A percentile compares a stretch with the other conserved stretches of the same genome.
phyloP scores from a whole-genome alignment of 2,888 invertebrate species.

The Microctonus hyperodae region DNA sequence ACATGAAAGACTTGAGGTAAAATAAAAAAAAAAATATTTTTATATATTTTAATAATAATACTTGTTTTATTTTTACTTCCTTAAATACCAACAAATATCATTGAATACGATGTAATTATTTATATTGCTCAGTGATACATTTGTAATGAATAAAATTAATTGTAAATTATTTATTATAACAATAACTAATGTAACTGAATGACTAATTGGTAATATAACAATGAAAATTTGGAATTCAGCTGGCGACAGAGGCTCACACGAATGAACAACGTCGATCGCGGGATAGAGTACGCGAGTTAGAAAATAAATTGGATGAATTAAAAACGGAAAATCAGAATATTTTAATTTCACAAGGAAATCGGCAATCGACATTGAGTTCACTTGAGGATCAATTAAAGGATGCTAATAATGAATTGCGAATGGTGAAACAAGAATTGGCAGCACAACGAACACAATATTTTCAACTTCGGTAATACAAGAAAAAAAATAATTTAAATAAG shows the following conservation, averaged over 20 bases:
- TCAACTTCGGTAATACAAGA: constrained; percentile 66
- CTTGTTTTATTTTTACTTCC: neutral
- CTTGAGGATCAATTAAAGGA: constrained; percentile 68
- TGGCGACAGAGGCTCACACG: constrained; percentile 63
- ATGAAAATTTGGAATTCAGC: constrained; percentile 43
- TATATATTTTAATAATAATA: neutral
- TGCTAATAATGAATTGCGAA: constrained; percentile 64
- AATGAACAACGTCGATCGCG: constrained; percentile 65
- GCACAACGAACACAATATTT: constrained; percentile 66
- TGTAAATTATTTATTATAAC: too few relatives aligned
- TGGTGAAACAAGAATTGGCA: constrained; percentile 66
- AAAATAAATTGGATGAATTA: constrained; percentile 64
- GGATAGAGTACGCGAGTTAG: constrained; percentile 64
- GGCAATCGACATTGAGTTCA: constrained; percentile 65
- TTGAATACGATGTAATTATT: neutral
- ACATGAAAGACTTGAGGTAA: constrained; percentile 67
- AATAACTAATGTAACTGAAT: neutral
- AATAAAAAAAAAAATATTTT: constrained; percentile 21
- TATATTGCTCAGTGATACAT: neutral
- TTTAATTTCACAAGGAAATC: constrained; percentile 64
- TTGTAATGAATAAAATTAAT: too few relatives aligned
- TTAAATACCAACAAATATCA: neutral
- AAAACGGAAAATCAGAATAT: constrained; percentile 67
- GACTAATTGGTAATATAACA: neutral
- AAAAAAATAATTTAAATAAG: neutral